Evolutionary conservation across 1,140 invertebrate species (phyloP), one percentile per base, ranked within the genome.

Genomic region (Octopus sinensis): DNA sequence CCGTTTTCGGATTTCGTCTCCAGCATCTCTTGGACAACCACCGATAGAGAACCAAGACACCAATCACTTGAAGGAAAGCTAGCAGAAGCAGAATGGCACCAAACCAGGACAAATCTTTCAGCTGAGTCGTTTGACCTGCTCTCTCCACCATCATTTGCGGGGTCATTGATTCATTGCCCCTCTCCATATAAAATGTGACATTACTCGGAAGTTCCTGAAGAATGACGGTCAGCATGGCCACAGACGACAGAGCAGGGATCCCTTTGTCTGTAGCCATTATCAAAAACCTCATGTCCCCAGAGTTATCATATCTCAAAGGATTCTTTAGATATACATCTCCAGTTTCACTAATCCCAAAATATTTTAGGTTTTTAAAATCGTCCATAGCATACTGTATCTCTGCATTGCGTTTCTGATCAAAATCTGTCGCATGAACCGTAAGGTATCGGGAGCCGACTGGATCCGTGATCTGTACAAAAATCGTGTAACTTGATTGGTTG

Each of bases 401-500:
- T 17, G 68, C 68, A 73, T 73, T 73, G 7, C 17, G 68, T n/a
- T 73, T 13, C 4, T 23, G 17, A 23, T 73, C 68, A 23, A 13
- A 6, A 23, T 73, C 68, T 5, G 68, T 73, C 6, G 68, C 68
- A 13, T 73, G 68, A 23, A 73, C 7, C 0, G 68, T 73, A 6
- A 73, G 6, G 30, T 73, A 73, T 12, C 68, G 4, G 13, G 30
- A 73, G 30, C 68, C 68, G 3, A 73, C 68, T 6, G 68, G 68
- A 73, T 73, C 68, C 4, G 17, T 73, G 13, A 73, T 13, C 17
- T 23, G 6, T 6, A 23, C 68, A 13, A 73, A 73, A n/a, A 73
- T 73, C 7, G 68, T 73, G 68, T 73, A 73, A 73, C 68, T 73
- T 73, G 68, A 73, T 73, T 73, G 68, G 68, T 73, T 73, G 13